Base-by-base conservation (phyloP, 23 tunicate species). In the Styela plicata region DNA sequence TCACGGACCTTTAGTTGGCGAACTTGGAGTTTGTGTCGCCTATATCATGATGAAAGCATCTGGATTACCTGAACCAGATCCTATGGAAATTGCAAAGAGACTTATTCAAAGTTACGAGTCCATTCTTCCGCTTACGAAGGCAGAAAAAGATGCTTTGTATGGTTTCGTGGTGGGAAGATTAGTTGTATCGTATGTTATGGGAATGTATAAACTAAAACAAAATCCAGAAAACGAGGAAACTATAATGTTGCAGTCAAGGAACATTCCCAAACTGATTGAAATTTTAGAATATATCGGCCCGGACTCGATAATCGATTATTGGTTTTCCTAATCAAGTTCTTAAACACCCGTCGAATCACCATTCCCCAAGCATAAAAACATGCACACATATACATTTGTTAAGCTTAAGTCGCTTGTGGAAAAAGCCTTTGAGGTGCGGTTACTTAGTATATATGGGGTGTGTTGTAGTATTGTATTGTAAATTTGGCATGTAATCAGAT, bases 21-120 rank as follows among this genome's bases (percentile, higher is more conserved):
- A 80, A 21, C 79, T 85, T 2, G 36, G 73, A 3, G 78, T 85
- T 18, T 79, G 79, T 79, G 68, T 85, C 74, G 89, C 89, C 69
- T 85, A 85, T 57, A 69, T 79, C 79, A 79, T 85, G 84, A 79
- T 78, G 69, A 66, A 69, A 16, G 61, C 84, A 13, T 62, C 34
- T 21, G 67, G 26, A 18, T 2, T 31, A 25, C n/a, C n/a, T n/a
- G 5, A 27, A 3, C 24, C 25, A 20, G 89, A 85, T 52, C 62
- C 73, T 19, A 0, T 79, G 65, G 26, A 31, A 3, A 44, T 79
- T n/a, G 73, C 84, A 5, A 31, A 34, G 23, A 52, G 30, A 17
- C 69, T 85, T 13, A 37, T 85, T 29, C 37, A 0, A n/a, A 79
- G 84, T 24, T 85, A 68, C 34, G 33, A 31, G 36, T 19, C 33